Percentiles rank a stretch among this genome's conserved stretches.
Conservation (phyloP, 2,113 vertebrate species). For the Pygoscelis antarcticus region DNA sequence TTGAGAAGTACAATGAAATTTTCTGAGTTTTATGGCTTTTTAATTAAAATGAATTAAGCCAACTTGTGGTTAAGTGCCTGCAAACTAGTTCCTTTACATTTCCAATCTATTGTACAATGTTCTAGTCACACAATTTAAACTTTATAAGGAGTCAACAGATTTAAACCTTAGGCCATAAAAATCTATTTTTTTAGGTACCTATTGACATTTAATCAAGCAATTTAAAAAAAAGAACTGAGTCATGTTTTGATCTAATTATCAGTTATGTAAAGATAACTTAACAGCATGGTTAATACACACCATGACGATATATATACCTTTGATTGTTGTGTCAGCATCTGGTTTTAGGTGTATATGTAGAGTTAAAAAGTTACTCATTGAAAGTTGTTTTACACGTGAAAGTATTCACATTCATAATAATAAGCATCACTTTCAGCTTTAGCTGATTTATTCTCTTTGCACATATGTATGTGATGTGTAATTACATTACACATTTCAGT, state of each 20-base stretch:
- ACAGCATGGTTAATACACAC: not conserved
- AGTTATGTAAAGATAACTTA: not conserved
- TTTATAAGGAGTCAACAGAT: not conserved
- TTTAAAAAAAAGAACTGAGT: not conserved
- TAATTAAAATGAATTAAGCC: not conserved
- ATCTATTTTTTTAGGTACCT: not conserved
- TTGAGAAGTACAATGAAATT: not conserved
- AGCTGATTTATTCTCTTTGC: not conserved
- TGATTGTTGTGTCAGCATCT: not conserved
- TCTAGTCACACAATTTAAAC: not conserved
- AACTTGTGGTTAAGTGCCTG: not conserved
- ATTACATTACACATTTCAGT: not conserved
- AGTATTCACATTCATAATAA: not conserved
- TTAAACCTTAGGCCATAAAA: not conserved
- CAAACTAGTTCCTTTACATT: not conserved
- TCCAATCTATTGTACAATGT: not conserved
- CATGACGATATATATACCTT: not conserved
- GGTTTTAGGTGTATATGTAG: not conserved
- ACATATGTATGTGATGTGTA: not conserved
- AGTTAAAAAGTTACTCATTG: not conserved
- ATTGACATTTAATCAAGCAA: not conserved
- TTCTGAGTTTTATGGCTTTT: conserved; percentile 1
- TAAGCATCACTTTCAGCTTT: not conserved
- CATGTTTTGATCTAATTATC: not conserved
- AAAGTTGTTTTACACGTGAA: not conserved